Conservation (phyloP, 2,113 vertebrate species). For the Thalassarche chlororhynchos region DNA sequence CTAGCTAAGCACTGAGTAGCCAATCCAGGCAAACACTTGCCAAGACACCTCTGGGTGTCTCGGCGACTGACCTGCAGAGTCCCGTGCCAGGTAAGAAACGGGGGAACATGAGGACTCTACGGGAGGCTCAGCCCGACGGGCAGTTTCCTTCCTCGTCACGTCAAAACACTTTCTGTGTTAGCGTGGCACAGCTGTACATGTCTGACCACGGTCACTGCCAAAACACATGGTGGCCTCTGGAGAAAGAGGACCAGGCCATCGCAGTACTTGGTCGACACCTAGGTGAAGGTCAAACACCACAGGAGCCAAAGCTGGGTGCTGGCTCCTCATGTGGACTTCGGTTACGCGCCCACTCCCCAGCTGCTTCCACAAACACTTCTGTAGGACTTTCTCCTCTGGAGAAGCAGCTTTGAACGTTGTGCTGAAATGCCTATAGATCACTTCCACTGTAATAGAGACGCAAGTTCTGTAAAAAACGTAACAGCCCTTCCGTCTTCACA, state of each 20-base stretch:
- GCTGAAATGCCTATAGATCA: not conserved
- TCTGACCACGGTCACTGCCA: not conserved
- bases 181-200: accelerated
- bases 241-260: not conserved
- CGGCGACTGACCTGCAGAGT: not conserved
- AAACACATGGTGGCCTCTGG: not conserved
- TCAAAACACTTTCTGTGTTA: not conserved
- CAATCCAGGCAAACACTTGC: not conserved
- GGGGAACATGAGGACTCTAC: not conserved
- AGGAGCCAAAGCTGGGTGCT: not conserved
- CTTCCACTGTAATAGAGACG: not conserved
- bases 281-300: not conserved
- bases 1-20: not conserved
- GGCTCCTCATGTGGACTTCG: not conserved
- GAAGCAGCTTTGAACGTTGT: not conserved
- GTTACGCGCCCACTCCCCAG: not conserved
- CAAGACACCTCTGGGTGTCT: not conserved
- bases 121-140: not conserved
- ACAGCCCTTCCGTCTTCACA: not conserved
- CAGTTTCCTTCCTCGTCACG: not conserved
- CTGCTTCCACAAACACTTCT: not conserved
- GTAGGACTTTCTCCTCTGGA: not conserved
- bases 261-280: not conserved
- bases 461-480: not conserved
- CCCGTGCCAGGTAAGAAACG: not conserved